phyloP scores from a whole-genome alignment of 2,888 invertebrate species.

The Encarsia formosa region DNA sequence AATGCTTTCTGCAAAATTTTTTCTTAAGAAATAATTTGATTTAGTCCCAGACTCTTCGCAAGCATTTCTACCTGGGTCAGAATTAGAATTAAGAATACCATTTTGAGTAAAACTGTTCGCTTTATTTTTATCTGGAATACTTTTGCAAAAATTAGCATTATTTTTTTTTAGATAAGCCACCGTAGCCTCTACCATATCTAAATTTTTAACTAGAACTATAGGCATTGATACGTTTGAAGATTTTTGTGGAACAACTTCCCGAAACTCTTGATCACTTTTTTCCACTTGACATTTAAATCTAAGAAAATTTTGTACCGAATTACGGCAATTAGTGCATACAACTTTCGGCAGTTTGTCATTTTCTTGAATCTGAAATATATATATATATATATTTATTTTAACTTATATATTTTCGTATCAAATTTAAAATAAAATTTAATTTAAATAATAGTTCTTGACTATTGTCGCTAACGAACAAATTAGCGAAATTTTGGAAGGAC shows the following conservation, averaged over 20 bases:
- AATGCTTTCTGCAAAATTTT: too few species aligned
- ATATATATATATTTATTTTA: too few species aligned
- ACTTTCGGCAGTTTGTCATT: slow-evolving; percentile 42
- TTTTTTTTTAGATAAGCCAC: slow-evolving; percentile 13
- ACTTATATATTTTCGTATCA: too few species aligned
- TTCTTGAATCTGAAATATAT: slow-evolving; percentile 39
- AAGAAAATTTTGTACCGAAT: slow-evolving; percentile 39
- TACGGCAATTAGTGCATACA: slow-evolving; percentile 39
- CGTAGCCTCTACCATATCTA: slow-evolving; percentile 6
- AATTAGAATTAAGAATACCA: not conserved
- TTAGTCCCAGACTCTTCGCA: too few species aligned
- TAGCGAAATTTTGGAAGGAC: too few species aligned
- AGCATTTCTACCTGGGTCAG: too few species aligned
- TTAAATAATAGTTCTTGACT: too few species aligned
- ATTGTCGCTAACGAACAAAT: too few species aligned
- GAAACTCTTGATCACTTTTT: slow-evolving; percentile 39
- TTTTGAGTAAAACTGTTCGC: not conserved
- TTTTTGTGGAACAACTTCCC: slow-evolving; percentile 28
- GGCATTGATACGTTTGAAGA: slow-evolving; percentile 14
- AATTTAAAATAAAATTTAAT: too few species aligned
- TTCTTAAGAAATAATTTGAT: too few species aligned
- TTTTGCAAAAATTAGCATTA: slow-evolving; percentile 5
- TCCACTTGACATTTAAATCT: slow-evolving; percentile 43
- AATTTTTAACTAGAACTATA: slow-evolving; percentile 4
- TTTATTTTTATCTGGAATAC: not conserved